A percentile compares a stretch with the other conserved stretches of the same genome.
These are phyloP conservation scores for Astropecten irregularis DNA, from an alignment of 53 echinoderm and acorn worm species.

Conservation along the genomic window DNA sequence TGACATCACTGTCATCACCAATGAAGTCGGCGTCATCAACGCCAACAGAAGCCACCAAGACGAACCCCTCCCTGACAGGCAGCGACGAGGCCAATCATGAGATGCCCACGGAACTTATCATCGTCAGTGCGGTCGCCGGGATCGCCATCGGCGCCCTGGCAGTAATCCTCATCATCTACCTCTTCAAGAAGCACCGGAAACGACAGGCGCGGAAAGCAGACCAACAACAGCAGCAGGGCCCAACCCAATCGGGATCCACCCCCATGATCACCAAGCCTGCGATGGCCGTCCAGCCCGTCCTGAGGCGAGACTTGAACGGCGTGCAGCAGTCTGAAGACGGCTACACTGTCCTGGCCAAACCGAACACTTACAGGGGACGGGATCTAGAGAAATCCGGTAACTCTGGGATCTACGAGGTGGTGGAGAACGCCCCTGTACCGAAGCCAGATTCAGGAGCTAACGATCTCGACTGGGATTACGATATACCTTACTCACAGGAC, in stretches of 20 bases:
- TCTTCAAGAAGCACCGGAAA: slow-evolving; percentile 1
- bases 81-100: not conserved
- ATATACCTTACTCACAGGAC: not conserved
- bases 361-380: not conserved
- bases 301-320: not conserved
- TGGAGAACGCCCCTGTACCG: not conserved
- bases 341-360: slow-evolving; percentile 19
- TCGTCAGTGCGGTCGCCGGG: slow-evolving; percentile 25
- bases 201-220: not conserved
- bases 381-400: too few species aligned
- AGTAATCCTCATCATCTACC: not conserved
- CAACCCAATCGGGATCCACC: not conserved
- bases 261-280: not conserved
- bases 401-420: too few species aligned
- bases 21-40: not conserved
- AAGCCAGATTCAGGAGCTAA: not conserved
- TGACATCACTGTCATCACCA: not conserved
- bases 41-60: not conserved
- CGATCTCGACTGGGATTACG: slow-evolving; percentile 36
- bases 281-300: not conserved
- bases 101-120: not conserved
- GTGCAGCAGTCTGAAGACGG: slow-evolving; percentile 18
- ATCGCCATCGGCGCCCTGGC: not conserved
- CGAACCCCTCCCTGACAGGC: not conserved
- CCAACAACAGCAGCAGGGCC: not conserved